A percentile compares a stretch with the other conserved stretches of the same genome.
Conservation (phyloP, 2,113 vertebrate species). For the Nesogale talazaci region DNA sequence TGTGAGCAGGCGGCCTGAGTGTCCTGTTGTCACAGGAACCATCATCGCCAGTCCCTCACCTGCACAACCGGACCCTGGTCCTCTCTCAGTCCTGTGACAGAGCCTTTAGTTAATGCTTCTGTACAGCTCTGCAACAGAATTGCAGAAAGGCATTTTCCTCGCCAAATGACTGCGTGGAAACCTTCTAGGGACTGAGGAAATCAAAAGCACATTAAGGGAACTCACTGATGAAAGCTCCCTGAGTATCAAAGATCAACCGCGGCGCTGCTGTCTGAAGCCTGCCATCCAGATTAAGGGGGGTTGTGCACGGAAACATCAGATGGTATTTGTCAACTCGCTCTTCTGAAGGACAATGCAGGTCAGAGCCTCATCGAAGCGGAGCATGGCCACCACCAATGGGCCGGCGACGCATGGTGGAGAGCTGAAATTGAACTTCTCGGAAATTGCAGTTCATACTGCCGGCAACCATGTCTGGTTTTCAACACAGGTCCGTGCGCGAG, state of each 20-base stretch:
- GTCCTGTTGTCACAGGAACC: constrained; percentile 45
- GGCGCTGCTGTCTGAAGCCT: constrained; percentile 4
- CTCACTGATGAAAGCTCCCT: constrained; percentile 50
- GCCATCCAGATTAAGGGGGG: constrained; percentile 63
- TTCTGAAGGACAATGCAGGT: constrained; percentile 74
- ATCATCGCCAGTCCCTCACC: constrained; percentile 43
- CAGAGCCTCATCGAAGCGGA: neutral
- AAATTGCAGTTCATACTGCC: neutral
- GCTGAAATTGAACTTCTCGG: neutral
- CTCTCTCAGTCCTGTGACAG: constrained; percentile 1
- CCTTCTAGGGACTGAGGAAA: constrained; percentile 51
- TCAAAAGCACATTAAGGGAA: constrained; percentile 57
- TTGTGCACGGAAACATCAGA: constrained; percentile 58
- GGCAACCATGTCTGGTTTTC: neutral
- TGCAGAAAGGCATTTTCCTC: constrained; percentile 42
- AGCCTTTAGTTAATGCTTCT: constrained; percentile 52
- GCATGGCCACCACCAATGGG: neutral
- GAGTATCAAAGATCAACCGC: constrained; percentile 36
- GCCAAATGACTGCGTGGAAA: constrained; percentile 46
- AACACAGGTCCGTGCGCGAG: constrained; percentile 10
- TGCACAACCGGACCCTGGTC: neutral
- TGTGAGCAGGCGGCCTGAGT: neutral
- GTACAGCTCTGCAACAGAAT: constrained; percentile 56
- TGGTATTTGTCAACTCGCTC: constrained; percentile 54
- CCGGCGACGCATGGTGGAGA: neutral